Conservation (phyloP, 2,797 vertebrate genomes). For the Brotula barbata region DNA sequence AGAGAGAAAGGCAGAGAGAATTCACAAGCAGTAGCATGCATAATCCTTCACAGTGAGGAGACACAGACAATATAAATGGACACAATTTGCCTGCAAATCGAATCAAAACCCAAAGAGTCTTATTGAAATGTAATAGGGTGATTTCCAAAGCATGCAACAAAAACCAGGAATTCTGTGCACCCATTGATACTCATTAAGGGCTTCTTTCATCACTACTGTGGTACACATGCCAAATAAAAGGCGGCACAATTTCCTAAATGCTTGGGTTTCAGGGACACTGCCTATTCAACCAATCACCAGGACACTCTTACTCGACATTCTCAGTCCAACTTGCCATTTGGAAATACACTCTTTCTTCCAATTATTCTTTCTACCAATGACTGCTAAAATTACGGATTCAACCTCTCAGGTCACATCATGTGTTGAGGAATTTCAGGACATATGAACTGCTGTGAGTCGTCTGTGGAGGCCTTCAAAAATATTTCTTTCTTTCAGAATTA, state of each 20-base stretch:
- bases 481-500: slow-evolving; percentile 17
- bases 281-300: slow-evolving; percentile 81
- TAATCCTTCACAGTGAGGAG: slow-evolving; percentile 69
- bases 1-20: slow-evolving; percentile 56
- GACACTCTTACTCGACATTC: slow-evolving; percentile 79
- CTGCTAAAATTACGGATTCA: slow-evolving; percentile 64
- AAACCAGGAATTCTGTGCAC: slow-evolving; percentile 29
- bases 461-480: slow-evolving; percentile 17
- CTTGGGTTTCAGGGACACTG: slow-evolving; percentile 70
- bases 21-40: slow-evolving; percentile 65
- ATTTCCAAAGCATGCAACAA: slow-evolving; percentile 31
- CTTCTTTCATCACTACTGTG: slow-evolving; percentile 47
- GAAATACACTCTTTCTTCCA: slow-evolving; percentile 65
- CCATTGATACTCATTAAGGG: slow-evolving; percentile 49
- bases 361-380: slow-evolving; percentile 58
- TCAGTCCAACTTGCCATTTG: slow-evolving; percentile 49
- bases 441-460: slow-evolving; percentile 24
- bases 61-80: slow-evolving; percentile 59
- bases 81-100: slow-evolving; percentile 47
- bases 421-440: slow-evolving; percentile 45
- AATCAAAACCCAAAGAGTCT: slow-evolving; percentile 39
- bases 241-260: slow-evolving; percentile 65
- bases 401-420: slow-evolving; percentile 45
- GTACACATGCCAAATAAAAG: slow-evolving; percentile 42
- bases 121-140: slow-evolving; percentile 49